These are phyloP conservation scores for Aspidiotus destructor DNA, from an alignment of 2,888 invertebrate genomes.

Conservation along the genomic window DNA sequence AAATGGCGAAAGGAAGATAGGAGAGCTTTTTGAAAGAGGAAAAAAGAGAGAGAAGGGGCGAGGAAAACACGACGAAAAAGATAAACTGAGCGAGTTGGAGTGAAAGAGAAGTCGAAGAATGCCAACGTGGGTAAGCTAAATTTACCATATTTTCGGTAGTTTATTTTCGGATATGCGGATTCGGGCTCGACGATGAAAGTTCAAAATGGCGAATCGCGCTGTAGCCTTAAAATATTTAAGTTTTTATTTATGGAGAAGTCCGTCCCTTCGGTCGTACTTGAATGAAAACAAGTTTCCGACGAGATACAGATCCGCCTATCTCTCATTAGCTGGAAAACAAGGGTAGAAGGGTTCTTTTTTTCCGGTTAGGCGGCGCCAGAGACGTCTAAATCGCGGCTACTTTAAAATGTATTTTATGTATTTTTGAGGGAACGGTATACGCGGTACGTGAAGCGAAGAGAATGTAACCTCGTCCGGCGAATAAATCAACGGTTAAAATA, in stretches of 20 bases:
- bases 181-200: conserved; percentile 7
- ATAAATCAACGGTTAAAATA: conserved; percentile 29
- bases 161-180: too few relatives aligned
- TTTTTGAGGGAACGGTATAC: conserved; percentile 11
- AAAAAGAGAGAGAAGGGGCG: too few relatives aligned
- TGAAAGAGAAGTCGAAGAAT: too few relatives aligned
- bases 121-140: too few relatives aligned
- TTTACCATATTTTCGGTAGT: too few relatives aligned
- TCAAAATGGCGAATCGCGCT: conserved; percentile 26
- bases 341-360: conserved; percentile 8
- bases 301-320: conserved; percentile 24
- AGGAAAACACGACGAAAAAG: too few relatives aligned
- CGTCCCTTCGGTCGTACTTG: conserved; percentile 21
- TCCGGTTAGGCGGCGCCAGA: conserved; percentile 3
- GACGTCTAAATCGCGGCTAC: conserved; percentile 22
- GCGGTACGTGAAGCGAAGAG: conserved; percentile 8
- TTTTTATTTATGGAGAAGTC: conserved; percentile 23
- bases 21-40: background rate
- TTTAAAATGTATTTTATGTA: conserved; percentile 29
- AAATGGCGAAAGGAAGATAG: background rate
- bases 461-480: conserved; percentile 24
- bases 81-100: too few relatives aligned
- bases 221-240: conserved; percentile 20
- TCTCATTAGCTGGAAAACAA: conserved; percentile 23
- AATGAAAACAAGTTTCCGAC: conserved; percentile 22